A percentile compares a stretch with the other conserved stretches of the same genome.
These are phyloP conservation scores for Burhinus bistriatus DNA, from an alignment of 2,113 vertebrate genomes.

Conservation along the genomic window DNA sequence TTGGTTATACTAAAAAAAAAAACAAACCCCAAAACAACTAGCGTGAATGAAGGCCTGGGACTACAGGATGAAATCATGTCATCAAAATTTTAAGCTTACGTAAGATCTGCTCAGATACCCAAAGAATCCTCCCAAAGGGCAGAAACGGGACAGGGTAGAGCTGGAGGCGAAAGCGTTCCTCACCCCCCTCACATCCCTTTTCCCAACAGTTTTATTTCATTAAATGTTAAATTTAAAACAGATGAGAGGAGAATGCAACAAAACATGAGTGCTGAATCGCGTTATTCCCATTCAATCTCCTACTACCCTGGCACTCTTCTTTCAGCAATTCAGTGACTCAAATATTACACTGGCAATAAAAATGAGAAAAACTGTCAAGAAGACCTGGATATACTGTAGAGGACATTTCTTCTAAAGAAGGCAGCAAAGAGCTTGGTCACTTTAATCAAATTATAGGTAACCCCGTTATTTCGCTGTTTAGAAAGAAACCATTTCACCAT, in stretches of 20 bases:
- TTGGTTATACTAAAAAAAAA: background rate
- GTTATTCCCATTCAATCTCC: background rate
- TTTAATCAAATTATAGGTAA: background rate
- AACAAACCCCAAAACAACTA: background rate
- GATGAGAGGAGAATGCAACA: background rate
- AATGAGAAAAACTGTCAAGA: background rate
- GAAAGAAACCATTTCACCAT: background rate
- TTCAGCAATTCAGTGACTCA: background rate
- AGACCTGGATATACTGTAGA: background rate
- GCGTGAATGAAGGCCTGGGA: background rate
- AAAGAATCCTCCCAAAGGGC: background rate
- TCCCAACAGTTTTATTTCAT: background rate
- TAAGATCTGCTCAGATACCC: background rate
- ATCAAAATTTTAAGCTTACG: background rate
- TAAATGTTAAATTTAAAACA: conserved; percentile 9
- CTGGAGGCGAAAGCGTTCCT: background rate
- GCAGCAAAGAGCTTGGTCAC: background rate
- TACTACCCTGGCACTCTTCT: background rate
- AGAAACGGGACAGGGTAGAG: background rate
- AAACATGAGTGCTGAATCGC: background rate
- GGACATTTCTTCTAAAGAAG: background rate
- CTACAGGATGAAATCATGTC: background rate
- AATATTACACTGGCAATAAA: background rate
- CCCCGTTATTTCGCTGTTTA: background rate
- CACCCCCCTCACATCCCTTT: background rate